Conservation (phyloP, 2,888 invertebrate genomes). For the Philereme vetulata region DNA sequence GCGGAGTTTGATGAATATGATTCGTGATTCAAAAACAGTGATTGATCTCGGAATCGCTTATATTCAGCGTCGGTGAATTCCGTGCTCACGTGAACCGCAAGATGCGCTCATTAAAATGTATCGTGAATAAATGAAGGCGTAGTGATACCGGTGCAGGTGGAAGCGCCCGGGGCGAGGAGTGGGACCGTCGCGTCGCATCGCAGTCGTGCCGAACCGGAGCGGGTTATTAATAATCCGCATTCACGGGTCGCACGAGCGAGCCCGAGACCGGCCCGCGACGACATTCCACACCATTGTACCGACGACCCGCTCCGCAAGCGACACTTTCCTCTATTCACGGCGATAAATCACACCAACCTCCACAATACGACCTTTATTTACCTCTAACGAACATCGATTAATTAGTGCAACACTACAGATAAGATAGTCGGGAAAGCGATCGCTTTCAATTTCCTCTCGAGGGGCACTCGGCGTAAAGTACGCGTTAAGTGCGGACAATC, state of each 20-base stretch:
- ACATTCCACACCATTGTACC: conserved; percentile 81
- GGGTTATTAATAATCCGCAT: conserved; percentile 83
- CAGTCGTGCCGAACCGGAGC: conserved; percentile 60
- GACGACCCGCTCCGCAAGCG: conserved; percentile 72
- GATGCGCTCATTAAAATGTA: conserved; percentile 62
- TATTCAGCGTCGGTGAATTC: conserved; percentile 39
- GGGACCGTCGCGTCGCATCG: conserved; percentile 52
- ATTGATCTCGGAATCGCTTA: conserved; percentile 57
- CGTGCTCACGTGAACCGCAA: conserved; percentile 41
- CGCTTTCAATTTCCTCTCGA: conserved; percentile 83
- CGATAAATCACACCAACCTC: conserved; percentile 77
- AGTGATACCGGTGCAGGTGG: conserved; percentile 71
- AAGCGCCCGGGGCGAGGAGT: conserved; percentile 67
- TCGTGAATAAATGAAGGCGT: conserved; percentile 65
- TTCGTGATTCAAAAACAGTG: conserved; percentile 59
- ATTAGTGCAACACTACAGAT: conserved; percentile 82
- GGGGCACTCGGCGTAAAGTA: conserved; percentile 83
- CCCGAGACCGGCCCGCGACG: conserved; percentile 70
- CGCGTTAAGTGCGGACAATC: conserved; percentile 83
- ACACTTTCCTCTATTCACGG: conserved; percentile 82
- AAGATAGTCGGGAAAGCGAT: conserved; percentile 82
- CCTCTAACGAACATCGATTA: conserved; percentile 81
- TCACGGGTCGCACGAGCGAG: conserved; percentile 77
- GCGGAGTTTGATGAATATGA: conserved; percentile 56
- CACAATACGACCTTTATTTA: conserved; percentile 77